Base-by-base conservation (phyloP, 2,113 vertebrate species). In the Mystacornis crossleyi region DNA sequence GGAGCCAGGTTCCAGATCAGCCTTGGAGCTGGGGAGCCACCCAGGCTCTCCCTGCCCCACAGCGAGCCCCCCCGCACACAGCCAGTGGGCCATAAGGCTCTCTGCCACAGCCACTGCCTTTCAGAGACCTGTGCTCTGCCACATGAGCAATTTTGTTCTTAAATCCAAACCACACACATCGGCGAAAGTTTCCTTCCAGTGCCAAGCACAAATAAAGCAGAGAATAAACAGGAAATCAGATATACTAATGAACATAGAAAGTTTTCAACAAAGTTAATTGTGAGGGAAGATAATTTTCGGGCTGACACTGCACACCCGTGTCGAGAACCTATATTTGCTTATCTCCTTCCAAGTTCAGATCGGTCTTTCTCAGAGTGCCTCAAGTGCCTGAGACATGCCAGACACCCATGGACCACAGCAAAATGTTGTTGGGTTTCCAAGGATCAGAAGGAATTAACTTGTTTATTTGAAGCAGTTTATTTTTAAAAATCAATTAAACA, bases 401-500 rank as follows among this genome's bases (percentile, higher is more conserved):
- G 54, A 20, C 25, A 4, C 87, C 48, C 50, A 28, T 33, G 66
- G 77, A 92, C 47, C 85, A 53, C 55, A 66, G 15, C 10, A 80
- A 94, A 86, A 65, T 34, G 2, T 69, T 90, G 67, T 75, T 73
- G 84, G 42, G 24, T 78, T 92, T 96, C 81, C 33, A 58, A 29
- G 51, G 90, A 78, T 90, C 64, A 66, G 71, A 54, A 93, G 28
- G 89, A 97, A 89, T 51, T 89, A 95, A 96, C 33, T 96, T 96
- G 67, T 48, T 90, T 92, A 79, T 72, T 95, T 50, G 93, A 67
- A 72, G 4, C 18, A 57, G 93, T 80, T 85, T 81, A 16, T 67
- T 80, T 42, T 79, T 64, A 23, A 33, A 43, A 62, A 78, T 53
- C 69, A 55, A 64, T 58, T 70, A 89, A 92, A 47, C 33, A 75